Conservation (phyloP, 2,113 vertebrate genomes). For the Cyanocitta stelleri region DNA sequence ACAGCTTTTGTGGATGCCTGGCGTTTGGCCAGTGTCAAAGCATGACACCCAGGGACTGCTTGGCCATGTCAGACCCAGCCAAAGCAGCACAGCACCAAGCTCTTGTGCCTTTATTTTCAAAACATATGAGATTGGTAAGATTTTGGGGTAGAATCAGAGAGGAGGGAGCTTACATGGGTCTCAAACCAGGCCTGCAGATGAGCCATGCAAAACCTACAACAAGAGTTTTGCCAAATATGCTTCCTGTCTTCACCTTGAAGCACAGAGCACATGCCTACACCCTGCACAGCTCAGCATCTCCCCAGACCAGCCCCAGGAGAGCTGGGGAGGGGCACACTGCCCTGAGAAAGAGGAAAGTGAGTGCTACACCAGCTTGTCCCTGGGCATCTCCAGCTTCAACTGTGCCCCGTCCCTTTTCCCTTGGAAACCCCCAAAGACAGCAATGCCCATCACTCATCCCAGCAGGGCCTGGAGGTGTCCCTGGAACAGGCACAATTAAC, state of each 20-base stretch:
- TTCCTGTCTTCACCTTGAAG: background rate
- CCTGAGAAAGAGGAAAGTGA: background rate
- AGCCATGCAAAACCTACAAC: background rate
- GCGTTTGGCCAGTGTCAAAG: background rate
- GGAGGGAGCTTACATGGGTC: background rate
- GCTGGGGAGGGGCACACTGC: background rate
- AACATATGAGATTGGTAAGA: background rate
- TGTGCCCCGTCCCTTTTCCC: background rate
- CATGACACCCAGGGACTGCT: background rate
- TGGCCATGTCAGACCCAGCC: background rate
- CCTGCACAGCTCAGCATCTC: background rate
- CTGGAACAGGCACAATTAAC: background rate
- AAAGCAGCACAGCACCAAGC: background rate
- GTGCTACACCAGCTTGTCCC: background rate
- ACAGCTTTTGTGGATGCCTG: background rate
- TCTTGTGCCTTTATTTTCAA: background rate
- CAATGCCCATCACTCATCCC: background rate
- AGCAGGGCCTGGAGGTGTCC: background rate
- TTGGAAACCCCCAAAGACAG: background rate
- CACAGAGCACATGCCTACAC: accelerated
- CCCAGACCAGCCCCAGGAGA: background rate
- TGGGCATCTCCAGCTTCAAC: background rate
- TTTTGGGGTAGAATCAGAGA: background rate
- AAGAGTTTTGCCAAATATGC: background rate
- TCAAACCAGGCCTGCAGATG: background rate